These are phyloP conservation scores for Stomatorhinus walkeri DNA, from an alignment of 2,797 vertebrate species.

Conservation along the genomic window DNA sequence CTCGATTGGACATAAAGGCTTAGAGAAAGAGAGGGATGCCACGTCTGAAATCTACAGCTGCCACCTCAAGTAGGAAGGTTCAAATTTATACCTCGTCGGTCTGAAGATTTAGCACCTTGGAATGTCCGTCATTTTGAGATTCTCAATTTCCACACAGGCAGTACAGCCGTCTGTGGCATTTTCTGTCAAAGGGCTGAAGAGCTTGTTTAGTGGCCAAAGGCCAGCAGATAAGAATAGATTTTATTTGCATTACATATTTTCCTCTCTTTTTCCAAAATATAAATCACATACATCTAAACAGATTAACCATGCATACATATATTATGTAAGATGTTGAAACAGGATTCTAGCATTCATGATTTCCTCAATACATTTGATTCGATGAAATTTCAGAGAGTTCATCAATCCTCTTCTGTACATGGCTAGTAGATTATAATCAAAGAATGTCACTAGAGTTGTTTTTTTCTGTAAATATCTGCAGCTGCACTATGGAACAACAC, in stretches of 20 bases:
- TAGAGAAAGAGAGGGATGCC: background rate
- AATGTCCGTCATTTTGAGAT: background rate
- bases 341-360: background rate
- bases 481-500: background rate
- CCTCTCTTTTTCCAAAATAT: slow-evolving; percentile 13
- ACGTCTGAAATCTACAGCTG: background rate
- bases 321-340: background rate
- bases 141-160: background rate
- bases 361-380: background rate
- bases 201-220: background rate
- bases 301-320: background rate
- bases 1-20: background rate
- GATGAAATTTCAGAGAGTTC: background rate
- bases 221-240: background rate
- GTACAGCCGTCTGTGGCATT: background rate
- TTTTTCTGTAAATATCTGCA: background rate
- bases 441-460: background rate
- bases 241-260: background rate
- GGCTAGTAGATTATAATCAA: background rate
- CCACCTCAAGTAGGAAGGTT: background rate
- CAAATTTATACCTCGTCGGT: background rate
- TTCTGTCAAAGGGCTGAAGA: background rate
- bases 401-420: background rate
- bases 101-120: background rate
- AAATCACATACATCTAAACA: background rate